phyloP scores from a whole-genome alignment of 2,888 invertebrate species.

The Muscina levida region DNA sequence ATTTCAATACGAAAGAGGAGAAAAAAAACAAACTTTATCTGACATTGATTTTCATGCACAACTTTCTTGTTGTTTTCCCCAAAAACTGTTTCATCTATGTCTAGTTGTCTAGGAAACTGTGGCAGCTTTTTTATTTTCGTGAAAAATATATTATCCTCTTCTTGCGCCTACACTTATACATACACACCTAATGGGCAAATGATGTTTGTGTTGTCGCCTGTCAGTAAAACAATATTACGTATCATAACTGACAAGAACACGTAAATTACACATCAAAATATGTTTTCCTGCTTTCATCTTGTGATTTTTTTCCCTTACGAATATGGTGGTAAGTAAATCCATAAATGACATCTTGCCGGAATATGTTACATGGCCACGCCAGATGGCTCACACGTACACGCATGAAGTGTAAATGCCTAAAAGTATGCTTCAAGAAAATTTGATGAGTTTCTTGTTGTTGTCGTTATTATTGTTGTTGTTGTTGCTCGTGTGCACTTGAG shows the following conservation, averaged over 20 bases:
- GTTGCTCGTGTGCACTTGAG: background rate
- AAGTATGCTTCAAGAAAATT: constrained; percentile 44
- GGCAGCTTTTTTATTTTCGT: no score
- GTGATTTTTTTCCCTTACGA: background rate
- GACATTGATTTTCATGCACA: constrained; percentile 37
- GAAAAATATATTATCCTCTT: no score
- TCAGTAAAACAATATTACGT: constrained; percentile 7
- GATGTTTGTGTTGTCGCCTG: constrained; percentile 13
- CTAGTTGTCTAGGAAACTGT: background rate
- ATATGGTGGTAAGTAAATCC: constrained; percentile 5
- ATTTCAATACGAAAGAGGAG: background rate
- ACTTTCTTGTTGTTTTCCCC: background rate
- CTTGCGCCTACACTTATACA: no score
- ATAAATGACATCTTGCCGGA: background rate
- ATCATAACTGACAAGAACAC: constrained; percentile 50
- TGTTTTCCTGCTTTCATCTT: constrained; percentile 13
- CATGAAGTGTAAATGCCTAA: constrained; percentile 45
- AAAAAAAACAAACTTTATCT: constrained; percentile 23
- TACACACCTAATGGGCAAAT: constrained; percentile 12
- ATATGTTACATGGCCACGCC: background rate
- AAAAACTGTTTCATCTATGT: background rate
- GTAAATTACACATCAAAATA: constrained; percentile 45
- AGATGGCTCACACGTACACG: background rate
- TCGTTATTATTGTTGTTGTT: constrained; percentile 7
- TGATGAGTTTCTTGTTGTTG: constrained; percentile 30